phyloP scores from a whole-genome alignment of 2,797 vertebrate genomes.

The Molossus alvarezi region DNA sequence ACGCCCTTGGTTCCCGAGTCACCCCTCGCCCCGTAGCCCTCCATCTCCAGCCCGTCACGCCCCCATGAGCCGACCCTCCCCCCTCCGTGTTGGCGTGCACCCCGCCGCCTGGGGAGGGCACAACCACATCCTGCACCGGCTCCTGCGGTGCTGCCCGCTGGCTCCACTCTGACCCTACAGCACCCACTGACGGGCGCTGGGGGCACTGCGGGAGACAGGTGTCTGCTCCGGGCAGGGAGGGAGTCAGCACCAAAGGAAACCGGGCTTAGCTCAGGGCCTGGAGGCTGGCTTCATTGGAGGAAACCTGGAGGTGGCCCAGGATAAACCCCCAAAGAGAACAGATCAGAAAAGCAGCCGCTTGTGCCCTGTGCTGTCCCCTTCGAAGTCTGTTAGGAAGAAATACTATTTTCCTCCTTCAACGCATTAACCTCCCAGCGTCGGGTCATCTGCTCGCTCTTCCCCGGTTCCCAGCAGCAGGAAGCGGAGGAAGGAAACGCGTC shows the following conservation, averaged over 20 bases:
- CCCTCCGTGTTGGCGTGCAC: background rate
- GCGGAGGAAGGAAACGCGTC: background rate
- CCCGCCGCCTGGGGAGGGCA: too few species aligned
- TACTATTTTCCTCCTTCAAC: background rate
- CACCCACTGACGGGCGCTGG: background rate
- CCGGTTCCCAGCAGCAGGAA: background rate
- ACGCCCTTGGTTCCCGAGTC: background rate
- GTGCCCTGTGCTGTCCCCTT: background rate
- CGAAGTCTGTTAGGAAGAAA: conserved; percentile 20
- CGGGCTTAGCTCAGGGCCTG: background rate
- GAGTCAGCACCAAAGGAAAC: background rate
- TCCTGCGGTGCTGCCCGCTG: background rate
- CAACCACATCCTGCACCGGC: rapidly evolving
- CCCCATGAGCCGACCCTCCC: rapidly evolving
- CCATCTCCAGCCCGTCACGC: background rate
- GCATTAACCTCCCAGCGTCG: background rate
- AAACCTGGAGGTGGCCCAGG: conserved; percentile 11
- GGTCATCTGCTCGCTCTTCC: background rate
- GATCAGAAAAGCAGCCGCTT: background rate
- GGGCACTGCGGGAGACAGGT: background rate
- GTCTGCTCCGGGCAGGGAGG: background rate
- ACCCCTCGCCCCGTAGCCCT: background rate
- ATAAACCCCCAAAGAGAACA: background rate
- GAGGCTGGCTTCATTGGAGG: background rate
- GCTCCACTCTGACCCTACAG: rapidly evolving